These are phyloP conservation scores for Sylvietta virens DNA, from an alignment of 2,113 vertebrate species.

Conservation along the genomic window DNA sequence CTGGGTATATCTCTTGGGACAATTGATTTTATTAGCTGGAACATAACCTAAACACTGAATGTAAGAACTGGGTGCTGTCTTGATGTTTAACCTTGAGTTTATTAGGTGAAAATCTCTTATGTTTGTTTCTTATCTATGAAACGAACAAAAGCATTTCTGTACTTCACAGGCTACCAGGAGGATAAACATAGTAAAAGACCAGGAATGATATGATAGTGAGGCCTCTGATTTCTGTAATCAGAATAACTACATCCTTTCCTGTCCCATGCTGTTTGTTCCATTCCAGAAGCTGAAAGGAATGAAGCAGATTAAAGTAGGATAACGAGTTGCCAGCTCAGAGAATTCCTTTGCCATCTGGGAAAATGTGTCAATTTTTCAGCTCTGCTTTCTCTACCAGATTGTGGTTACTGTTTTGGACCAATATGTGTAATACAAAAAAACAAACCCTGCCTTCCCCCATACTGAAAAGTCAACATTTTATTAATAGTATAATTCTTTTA, in stretches of 20 bases:
- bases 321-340: background rate
- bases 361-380: background rate
- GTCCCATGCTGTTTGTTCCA: background rate
- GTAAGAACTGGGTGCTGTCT: background rate
- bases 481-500: background rate
- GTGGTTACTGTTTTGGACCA: constrained; percentile 9
- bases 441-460: background rate
- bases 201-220: background rate
- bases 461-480: background rate
- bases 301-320: background rate
- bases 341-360: background rate
- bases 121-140: background rate
- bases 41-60: background rate
- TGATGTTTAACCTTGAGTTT: background rate
- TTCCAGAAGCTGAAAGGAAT: constrained; percentile 21
- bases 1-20: background rate
- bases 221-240: background rate
- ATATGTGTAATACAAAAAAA: background rate
- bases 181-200: background rate
- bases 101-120: background rate
- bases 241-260: background rate
- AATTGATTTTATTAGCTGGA: background rate
- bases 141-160: background rate
- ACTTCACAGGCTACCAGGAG: background rate
- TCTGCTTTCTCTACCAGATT: background rate